Evolutionary conservation across 2,797 vertebrate genomes (phyloP).

Genomic region (Sebastes vulpes): DNA sequence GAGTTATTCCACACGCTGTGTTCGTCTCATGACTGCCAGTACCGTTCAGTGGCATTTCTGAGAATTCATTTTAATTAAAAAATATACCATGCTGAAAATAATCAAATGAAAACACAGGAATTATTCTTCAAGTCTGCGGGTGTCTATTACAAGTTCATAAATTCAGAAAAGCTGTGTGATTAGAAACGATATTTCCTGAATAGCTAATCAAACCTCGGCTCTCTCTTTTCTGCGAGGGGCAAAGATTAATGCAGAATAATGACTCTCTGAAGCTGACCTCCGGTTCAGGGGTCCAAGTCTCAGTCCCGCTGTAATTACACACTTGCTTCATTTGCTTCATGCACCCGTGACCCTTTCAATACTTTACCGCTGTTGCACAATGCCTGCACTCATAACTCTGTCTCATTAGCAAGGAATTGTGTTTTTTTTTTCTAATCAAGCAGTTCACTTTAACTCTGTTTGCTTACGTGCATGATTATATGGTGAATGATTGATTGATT

Average conservation of each 20-base stretch:
- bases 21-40: background rate
- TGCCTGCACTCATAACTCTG: slow-evolving; percentile 19
- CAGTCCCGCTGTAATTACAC: slow-evolving; percentile 76
- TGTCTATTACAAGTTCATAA: slow-evolving; percentile 57
- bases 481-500: slow-evolving; percentile 24
- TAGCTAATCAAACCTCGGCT: slow-evolving; percentile 73
- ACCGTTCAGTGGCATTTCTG: background rate
- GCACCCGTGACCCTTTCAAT: slow-evolving; percentile 64
- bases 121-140: slow-evolving; percentile 2
- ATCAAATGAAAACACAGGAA: background rate
- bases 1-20: background rate
- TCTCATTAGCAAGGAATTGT: slow-evolving; percentile 46
- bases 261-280: slow-evolving; percentile 57
- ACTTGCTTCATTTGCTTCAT: slow-evolving; percentile 68
- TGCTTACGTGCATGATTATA: background rate
- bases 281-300: slow-evolving; percentile 56
- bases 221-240: slow-evolving; percentile 35
- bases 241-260: slow-evolving; percentile 76
- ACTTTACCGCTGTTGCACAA: slow-evolving; percentile 48
- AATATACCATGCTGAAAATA: background rate
- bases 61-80: slow-evolving; percentile 7
- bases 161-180: slow-evolving; percentile 61
- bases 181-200: slow-evolving; percentile 65
- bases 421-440: slow-evolving; percentile 58
- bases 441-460: slow-evolving; percentile 31